Evolutionary conservation across 2,888 invertebrate genomes (phyloP).

Genomic region (Cephus rjabovi): DNA sequence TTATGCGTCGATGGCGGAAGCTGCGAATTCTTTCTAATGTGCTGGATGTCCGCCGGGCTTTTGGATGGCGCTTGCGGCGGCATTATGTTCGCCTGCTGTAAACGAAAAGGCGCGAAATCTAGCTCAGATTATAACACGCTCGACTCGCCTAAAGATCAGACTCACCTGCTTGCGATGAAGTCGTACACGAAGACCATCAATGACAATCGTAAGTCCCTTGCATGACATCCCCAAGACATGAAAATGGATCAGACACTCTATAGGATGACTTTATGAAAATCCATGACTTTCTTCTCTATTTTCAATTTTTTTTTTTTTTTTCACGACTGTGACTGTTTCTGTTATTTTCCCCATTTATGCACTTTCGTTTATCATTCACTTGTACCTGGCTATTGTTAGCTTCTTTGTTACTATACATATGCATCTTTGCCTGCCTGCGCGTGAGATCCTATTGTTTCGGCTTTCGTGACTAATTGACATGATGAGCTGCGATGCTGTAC

Average conservation of each 20-base stretch:
- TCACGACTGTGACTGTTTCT: not conserved
- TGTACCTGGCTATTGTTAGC: not conserved
- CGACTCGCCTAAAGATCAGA: constrained; percentile 60
- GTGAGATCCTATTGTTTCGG: not conserved
- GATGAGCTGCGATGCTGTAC: not conserved
- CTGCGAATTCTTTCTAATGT: constrained; percentile 92
- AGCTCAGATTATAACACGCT: constrained; percentile 61
- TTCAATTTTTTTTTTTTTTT: not conserved
- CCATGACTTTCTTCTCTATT: not conserved
- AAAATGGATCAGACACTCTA: not conserved
- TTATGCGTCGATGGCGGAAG: constrained; percentile 80
- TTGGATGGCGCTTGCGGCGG: constrained; percentile 87
- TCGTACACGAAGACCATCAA: constrained; percentile 70
- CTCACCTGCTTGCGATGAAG: constrained; percentile 65
- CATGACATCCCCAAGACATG: not conserved
- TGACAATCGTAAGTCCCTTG: constrained; percentile 70
- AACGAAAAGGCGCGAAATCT: constrained; percentile 69
- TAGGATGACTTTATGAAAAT: not conserved
- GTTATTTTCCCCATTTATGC: not conserved
- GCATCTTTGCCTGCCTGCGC: not conserved
- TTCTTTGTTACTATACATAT: not conserved
- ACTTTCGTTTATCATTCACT: not conserved
- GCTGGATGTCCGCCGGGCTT: constrained; percentile 91
- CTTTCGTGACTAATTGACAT: not conserved
- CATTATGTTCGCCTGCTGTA: constrained; percentile 88